Percentiles rank a stretch among this genome's conserved stretches.
Conservation (phyloP, 2,888 invertebrate genomes). For the Orthonevra nobilis region DNA sequence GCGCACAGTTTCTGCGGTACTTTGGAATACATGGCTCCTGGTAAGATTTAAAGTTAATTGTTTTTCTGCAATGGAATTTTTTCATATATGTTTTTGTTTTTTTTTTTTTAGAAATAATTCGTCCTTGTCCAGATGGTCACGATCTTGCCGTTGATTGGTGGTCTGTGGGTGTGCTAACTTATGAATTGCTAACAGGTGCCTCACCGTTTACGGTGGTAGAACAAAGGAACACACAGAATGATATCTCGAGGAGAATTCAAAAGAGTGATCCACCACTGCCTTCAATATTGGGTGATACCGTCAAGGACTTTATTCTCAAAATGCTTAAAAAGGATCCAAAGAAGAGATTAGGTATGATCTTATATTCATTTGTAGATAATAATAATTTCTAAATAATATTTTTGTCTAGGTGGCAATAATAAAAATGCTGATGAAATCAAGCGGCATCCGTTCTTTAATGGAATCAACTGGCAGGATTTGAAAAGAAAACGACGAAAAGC, state of each 20-base stretch:
- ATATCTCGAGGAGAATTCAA: constrained; percentile 95
- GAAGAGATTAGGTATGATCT: constrained; percentile 83
- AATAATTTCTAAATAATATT: background rate
- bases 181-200: constrained; percentile 97
- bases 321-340: constrained; percentile 95
- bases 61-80: no score
- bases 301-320: constrained; percentile 88
- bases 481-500: constrained; percentile 89
- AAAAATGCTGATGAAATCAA: constrained; percentile 95
- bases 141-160: constrained; percentile 99
- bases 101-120: constrained; percentile 82
- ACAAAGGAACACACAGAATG: constrained; percentile 95
- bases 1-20: constrained; percentile 99
- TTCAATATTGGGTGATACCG: constrained; percentile 85
- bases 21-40: constrained; percentile 99
- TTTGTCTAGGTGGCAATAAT: constrained; percentile 85
- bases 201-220: constrained; percentile 98
- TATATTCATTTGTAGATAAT: no score
- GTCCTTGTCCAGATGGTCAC: constrained; percentile 93
- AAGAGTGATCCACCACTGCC: constrained; percentile 95
- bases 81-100: no score
- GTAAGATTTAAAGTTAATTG: constrained; percentile 63
- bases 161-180: constrained; percentile 97
- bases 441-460: constrained; percentile 91
- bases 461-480: constrained; percentile 91